Base-by-base conservation (phyloP, 1,140 invertebrate species). In the Saccostrea echinata region DNA sequence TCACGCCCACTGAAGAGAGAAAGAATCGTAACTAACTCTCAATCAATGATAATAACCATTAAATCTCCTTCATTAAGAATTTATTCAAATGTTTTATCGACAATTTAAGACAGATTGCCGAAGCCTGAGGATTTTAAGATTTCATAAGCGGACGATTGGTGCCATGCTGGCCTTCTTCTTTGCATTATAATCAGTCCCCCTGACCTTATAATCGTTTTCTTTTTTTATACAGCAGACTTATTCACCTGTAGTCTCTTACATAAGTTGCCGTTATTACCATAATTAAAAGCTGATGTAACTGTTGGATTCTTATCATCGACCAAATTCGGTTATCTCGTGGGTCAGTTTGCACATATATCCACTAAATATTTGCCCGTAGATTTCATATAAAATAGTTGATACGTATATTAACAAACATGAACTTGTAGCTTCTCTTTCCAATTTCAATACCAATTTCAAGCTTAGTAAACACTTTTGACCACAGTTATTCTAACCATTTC, bases 91-190 rank as follows among this genome's bases (percentile, higher is more conserved):
- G 30, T 27, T 76, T 30, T 30, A 33, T 4, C 68, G 68, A 76
- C 68, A 76, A 76, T n/a, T n/a, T n/a, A 61, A 76, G 68, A 33
- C 68, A 76, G 68, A 76, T 76, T 76, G 68, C 12, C 68, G 68
- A 33, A 30, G 24, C 24, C 16, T 76, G 4, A 0, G 68, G 27
- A 30, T 13, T 76, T 30, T 76, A 24, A n/a, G 16, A 16, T 57
- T 61, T 61, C 18, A 61, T n/a, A 18, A 61, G 18, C 55, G 18
- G 18, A 21, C 18, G 18, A 21, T 61, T 61, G 55, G 55, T 61
- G n/a, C 18, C 55, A 61, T 61, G 18, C 16, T n/a, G n/a, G 55
- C 18, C 0, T 18, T 61, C 6, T 16, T 16, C 53, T 55, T 61
- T 61, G n/a, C 55, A 61, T 61, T 61, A n/a, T 55, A 61, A 61